Evolutionary conservation across 2,888 invertebrate species (phyloP), one percentile per base, ranked within the genome.

Genomic region (Agapetus fuscipes): DNA sequence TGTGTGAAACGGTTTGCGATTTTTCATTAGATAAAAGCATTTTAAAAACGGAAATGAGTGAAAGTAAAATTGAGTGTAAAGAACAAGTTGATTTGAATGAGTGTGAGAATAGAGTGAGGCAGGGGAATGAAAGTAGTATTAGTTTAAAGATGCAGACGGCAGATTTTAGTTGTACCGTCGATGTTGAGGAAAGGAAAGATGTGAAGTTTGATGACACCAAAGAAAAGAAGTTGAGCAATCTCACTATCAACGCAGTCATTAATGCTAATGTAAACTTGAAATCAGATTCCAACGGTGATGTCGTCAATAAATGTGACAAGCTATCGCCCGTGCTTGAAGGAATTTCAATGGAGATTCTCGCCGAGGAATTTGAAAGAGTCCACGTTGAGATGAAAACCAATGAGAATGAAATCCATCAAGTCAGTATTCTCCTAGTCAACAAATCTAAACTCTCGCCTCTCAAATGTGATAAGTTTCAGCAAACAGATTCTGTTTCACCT

Each of bases 341-440:
- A 15, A 41, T 48, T 30, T 48, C 40, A 5, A 42, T 43, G 34
- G 45, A 47, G 34, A 39, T 41, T 25, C 17, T 45, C 20, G 42
- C 40, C n/a, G 45, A 47, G 14, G 47, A 49, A 17, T 48, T 46
- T 17, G 48, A 49, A 31, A 34, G 41, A 30, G 43, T 49, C 2
- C 43, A 49, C 14, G 42, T 49, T 3, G 44, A 49, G 33, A 49
- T 49, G 49, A 46, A 46, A 31, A 49, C 49, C 3, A 33, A 34
- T 10, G 42, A 46, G 25, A 39, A 37, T 17, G 43, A 47, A 36
- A 42, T 46, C 30, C 39, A 43, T 11, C 35, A 40, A 34, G 49
- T 49, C 26, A 46, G 49, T 30, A 49, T 49, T 40, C 37, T 49
- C 15, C 38, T 49, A 37, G 37, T 49, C 15, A 48, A 43, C 17